A percentile compares a stretch with the other conserved stretches of the same genome.
phyloP scores from a whole-genome alignment of 2,113 vertebrate genomes.

The Apeltes quadracus region DNA sequence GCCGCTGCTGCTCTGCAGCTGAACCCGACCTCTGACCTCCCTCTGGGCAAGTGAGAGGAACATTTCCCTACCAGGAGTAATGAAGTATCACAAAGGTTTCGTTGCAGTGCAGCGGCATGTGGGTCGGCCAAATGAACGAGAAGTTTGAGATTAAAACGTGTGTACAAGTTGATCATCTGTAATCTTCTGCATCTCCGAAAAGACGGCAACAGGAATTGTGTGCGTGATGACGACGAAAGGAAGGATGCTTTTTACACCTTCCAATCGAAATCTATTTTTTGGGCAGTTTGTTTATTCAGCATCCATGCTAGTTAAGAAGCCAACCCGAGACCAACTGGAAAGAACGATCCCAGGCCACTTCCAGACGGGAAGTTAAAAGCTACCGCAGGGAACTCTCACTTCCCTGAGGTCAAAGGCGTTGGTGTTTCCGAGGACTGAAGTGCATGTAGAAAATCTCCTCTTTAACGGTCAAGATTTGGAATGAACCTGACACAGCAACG shows the following conservation, averaged over 20 bases:
- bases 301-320: not conserved
- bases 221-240: no score
- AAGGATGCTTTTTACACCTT: not conserved
- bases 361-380: not conserved
- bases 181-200: not conserved
- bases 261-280: not conserved
- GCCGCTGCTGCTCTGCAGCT: constrained; percentile 32
- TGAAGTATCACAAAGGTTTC: constrained; percentile 27
- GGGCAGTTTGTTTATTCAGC: not conserved
- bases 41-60: constrained; percentile 20
- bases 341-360: not conserved
- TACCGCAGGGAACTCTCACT: not conserved
- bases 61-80: constrained; percentile 36
- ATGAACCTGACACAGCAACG: not conserved
- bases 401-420: not conserved
- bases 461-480: not conserved
- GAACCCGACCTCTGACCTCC: constrained; percentile 57
- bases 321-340: not conserved
- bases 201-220: not conserved
- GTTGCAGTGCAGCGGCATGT: constrained; percentile 19
- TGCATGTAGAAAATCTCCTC: not conserved
- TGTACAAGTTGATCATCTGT: not conserved
- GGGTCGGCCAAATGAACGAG: constrained; percentile 3
- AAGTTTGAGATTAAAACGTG: not conserved
- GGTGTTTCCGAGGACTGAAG: not conserved